Base-by-base conservation (phyloP, 2,113 vertebrate genomes). In the Cnemophilus loriae region DNA sequence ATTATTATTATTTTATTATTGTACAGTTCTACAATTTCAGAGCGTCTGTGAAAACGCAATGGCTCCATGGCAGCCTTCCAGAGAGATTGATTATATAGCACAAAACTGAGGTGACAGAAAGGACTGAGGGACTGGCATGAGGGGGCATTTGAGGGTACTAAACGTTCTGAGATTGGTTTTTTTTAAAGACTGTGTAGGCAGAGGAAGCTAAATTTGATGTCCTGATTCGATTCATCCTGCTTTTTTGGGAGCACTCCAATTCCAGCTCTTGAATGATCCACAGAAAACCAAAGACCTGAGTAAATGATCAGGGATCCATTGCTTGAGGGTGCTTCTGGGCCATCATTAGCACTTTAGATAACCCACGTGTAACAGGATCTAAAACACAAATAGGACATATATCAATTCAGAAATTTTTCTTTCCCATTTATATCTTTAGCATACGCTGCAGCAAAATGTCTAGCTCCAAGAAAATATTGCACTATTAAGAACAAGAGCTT, bases 161-260 rank as follows among this genome's bases (percentile, higher is more conserved):
- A 92, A 49, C 10, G 67, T 52, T 61, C 65, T 85, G 39, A 90
- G 60, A n/a, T 4, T 55, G 39, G 39, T 26, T 57, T 73, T 33
- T 90, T 78, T 57, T 13, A 57, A 92, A 79, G 84, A 50, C 17
- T 75, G 65, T 2, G 79, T 88, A 79, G 70, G 61, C 50, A 83
- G 89, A 83, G 35, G 71, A 88, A 86, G 67, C 67, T 95, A 79
- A 88, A 90, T 92, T 86, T 79, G 47, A 83, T 67, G 61, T 42
- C 55, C 42, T 68, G n/a, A 28, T 70, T 85, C 33, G 13, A 88
- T 86, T 90, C 79, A 88, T 67, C 44, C 44, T 64, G 41, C 10
- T 42, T 50, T 83, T 88, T 86, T 88, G 84, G 71, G 57, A 95
- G 44, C 44, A 42, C 18, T 89, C 84, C 92, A 95, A 21, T 74